phyloP scores from a whole-genome alignment of 2,888 invertebrate species.

The Tiliacea citrago region DNA sequence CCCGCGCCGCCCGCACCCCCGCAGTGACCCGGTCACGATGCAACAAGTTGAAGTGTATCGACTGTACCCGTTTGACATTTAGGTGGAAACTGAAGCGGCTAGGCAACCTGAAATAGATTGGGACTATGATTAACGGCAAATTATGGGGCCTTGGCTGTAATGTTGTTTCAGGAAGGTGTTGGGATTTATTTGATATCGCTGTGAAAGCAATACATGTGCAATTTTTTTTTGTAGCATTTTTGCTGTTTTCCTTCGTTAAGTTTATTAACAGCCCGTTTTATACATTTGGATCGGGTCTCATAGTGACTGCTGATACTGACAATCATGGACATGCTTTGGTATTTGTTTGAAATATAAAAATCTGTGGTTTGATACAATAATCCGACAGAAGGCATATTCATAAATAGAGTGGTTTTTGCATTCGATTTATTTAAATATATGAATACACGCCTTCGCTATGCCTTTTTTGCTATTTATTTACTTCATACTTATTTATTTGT shows the following conservation, averaged over 20 bases:
- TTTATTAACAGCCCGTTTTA: background rate
- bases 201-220: background rate
- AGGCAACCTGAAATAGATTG: constrained; percentile 62
- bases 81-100: constrained; percentile 64
- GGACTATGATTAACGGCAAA: constrained; percentile 45
- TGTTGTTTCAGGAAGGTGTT: background rate
- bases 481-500: too few relatives aligned
- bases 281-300: background rate
- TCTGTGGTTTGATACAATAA: background rate
- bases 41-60: constrained; percentile 88
- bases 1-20: constrained; percentile 69
- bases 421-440: background rate
- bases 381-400: background rate
- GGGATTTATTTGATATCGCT: background rate
- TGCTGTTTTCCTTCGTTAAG: background rate
- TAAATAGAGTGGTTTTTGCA: background rate
- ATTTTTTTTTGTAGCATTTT: background rate
- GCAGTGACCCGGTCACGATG: constrained; percentile 85
- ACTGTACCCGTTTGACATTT: constrained; percentile 89
- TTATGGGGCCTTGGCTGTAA: constrained; percentile 13
- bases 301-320: background rate
- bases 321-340: background rate
- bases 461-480: too few relatives aligned
- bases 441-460: too few relatives aligned
- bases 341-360: background rate